Conservation (phyloP, 2,797 vertebrate genomes). For the Sandelia bainsii region DNA sequence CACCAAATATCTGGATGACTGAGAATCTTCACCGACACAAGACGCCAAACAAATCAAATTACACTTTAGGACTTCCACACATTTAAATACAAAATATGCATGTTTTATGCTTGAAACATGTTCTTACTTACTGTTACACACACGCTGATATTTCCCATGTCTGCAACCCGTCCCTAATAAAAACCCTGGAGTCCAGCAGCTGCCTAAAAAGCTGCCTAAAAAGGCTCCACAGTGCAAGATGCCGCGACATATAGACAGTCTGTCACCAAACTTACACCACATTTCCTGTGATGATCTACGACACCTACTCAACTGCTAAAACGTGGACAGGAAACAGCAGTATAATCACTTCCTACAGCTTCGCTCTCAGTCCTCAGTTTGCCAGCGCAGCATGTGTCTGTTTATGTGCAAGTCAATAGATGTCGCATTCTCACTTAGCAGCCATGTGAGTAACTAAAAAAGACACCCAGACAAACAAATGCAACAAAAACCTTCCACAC, state of each 20-base stretch:
- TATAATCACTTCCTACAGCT: constrained; percentile 70
- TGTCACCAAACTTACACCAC: not conserved
- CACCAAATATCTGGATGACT: not conserved
- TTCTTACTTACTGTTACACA: constrained; percentile 23
- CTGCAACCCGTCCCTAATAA: constrained; percentile 3
- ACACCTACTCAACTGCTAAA: constrained; percentile 38
- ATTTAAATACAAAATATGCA: constrained; percentile 1
- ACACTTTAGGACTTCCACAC: not conserved
- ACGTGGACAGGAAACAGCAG: constrained; percentile 71
- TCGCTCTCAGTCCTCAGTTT: constrained; percentile 32
- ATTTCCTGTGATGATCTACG: constrained; percentile 41
- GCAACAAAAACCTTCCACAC: not conserved
- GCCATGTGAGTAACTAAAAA: not conserved
- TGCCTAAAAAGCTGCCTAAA: too few relatives aligned
- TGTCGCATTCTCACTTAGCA: not conserved
- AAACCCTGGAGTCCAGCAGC: not conserved
- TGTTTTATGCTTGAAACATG: not conserved
- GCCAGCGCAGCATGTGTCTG: not conserved
- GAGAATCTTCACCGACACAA: not conserved
- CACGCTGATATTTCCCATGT: constrained; percentile 9
- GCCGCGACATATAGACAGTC: not conserved
- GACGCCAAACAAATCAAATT: not conserved
- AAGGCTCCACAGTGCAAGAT: constrained; percentile 8
- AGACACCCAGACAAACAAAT: not conserved
- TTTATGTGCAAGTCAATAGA: constrained; percentile 5